A percentile compares a stretch with the other conserved stretches of the same genome.
Evolutionary conservation across 64 coral and sea anemone species (phyloP).

Genomic region (Platygyra sinensis): DNA sequence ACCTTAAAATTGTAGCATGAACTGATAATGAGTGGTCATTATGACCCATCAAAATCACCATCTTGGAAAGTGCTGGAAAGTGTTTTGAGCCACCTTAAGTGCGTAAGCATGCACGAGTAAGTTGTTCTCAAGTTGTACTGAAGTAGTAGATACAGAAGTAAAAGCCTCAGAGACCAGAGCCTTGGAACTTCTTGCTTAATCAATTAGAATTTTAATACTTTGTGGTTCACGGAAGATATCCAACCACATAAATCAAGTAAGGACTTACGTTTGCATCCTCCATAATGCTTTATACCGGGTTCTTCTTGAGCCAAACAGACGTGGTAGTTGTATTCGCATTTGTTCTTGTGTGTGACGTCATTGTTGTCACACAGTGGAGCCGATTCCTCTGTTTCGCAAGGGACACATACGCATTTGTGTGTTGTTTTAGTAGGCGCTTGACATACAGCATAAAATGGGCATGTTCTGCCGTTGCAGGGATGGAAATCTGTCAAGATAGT

Average conservation of each 20-base stretch:
- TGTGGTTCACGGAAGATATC: too few species aligned
- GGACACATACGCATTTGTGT: conserved; percentile 37
- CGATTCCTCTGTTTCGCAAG: conserved; percentile 16
- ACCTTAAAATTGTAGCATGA: too few species aligned
- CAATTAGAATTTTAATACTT: too few species aligned
- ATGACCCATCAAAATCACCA: too few species aligned
- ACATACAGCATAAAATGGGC: conserved; percentile 55
- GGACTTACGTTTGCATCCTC: conserved; percentile 69
- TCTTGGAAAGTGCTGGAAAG: too few species aligned
- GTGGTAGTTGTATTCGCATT: conserved; percentile 51
- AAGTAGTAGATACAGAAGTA: too few species aligned
- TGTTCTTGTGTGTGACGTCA: conserved; percentile 45
- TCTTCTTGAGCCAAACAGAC: conserved; percentile 38
- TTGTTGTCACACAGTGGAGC: conserved; percentile 66
- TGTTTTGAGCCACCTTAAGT: too few species aligned
- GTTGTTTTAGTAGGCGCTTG: conserved; percentile 21
- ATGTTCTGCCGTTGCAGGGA: conserved; percentile 48
- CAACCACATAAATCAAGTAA: background rate
- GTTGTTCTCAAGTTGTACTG: too few species aligned
- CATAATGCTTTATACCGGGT: conserved; percentile 53
- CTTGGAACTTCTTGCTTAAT: too few species aligned
- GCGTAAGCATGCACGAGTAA: too few species aligned
- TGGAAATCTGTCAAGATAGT: conserved; percentile 46
- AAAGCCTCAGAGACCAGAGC: too few species aligned
- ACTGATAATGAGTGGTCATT: too few species aligned